Evolutionary conservation across 2,113 vertebrate genomes (phyloP).

Genomic region (Aptenodytes patagonicus): DNA sequence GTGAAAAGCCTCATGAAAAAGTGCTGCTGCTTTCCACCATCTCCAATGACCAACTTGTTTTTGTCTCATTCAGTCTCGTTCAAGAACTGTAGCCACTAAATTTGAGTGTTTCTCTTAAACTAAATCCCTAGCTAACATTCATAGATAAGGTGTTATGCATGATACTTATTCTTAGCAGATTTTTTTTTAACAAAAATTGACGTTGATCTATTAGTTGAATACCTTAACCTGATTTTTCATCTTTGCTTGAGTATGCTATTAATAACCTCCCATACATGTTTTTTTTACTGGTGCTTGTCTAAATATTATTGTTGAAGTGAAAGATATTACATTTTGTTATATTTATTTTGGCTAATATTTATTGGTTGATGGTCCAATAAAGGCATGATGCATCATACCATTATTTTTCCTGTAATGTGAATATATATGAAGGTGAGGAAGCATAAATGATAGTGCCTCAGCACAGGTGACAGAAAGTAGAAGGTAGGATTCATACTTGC

Average conservation of each 20-base stretch:
- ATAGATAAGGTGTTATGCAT: background rate
- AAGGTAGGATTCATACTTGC: background rate
- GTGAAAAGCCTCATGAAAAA: background rate
- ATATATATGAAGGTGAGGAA: background rate
- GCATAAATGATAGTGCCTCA: background rate
- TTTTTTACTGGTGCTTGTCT: background rate
- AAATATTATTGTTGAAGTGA: background rate
- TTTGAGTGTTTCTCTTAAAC: background rate
- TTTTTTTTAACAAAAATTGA: background rate
- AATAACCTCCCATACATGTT: fast-evolving
- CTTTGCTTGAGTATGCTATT: background rate
- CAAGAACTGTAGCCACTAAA: background rate
- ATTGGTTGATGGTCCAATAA: background rate
- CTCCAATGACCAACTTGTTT: background rate
- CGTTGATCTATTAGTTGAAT: background rate
- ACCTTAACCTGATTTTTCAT: background rate
- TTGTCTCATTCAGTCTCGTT: background rate
- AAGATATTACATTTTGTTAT: background rate
- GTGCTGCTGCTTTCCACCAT: background rate
- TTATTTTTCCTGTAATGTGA: background rate
- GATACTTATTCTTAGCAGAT: background rate
- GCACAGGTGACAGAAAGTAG: background rate
- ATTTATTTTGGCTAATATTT: background rate
- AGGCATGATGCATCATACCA: background rate
- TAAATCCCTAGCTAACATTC: background rate